These are phyloP conservation scores for Punctoribates punctum DNA, from an alignment of 2,888 invertebrate genomes.

Conservation along the genomic window DNA sequence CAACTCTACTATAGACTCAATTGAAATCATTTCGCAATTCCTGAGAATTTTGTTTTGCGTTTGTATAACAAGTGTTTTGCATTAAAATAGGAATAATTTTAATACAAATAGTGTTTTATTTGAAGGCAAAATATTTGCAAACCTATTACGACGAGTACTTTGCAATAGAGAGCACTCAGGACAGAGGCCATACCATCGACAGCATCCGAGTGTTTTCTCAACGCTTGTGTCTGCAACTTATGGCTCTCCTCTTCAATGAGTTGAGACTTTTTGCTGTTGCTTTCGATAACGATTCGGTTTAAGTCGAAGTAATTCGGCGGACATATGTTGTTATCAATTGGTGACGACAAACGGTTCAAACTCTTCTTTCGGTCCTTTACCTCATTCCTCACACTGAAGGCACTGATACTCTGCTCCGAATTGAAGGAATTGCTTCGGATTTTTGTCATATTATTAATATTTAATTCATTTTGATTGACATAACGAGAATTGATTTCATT, in stretches of 20 bases:
- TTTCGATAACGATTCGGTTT: slow-evolving; percentile 26
- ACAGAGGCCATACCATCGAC: slow-evolving; percentile 78
- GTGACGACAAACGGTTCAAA: slow-evolving; percentile 7
- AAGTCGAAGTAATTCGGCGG: slow-evolving; percentile 26
- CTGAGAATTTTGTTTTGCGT: neutral
- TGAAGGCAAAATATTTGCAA: neutral
- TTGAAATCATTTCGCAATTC: neutral
- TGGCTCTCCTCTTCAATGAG: slow-evolving; percentile 1
- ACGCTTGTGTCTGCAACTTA: neutral
- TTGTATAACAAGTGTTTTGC: neutral
- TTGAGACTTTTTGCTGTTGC: neutral
- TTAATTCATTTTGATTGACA: neutral
- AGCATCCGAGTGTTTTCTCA: slow-evolving; percentile 52
- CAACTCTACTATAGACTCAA: neutral
- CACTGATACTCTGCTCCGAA: neutral
- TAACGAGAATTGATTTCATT: slow-evolving; percentile 24
- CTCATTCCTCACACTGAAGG: neutral
- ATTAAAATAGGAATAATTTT: neutral
- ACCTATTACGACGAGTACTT: slow-evolving; percentile 77
- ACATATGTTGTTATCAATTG: neutral
- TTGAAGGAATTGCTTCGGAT: neutral
- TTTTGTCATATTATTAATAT: neutral
- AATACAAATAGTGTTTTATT: neutral
- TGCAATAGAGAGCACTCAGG: slow-evolving; percentile 86
- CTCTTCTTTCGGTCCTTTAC: neutral